These are phyloP conservation scores for Glossosoma conforme DNA, from an alignment of 1,140 invertebrate genomes.

Conservation along the genomic window DNA sequence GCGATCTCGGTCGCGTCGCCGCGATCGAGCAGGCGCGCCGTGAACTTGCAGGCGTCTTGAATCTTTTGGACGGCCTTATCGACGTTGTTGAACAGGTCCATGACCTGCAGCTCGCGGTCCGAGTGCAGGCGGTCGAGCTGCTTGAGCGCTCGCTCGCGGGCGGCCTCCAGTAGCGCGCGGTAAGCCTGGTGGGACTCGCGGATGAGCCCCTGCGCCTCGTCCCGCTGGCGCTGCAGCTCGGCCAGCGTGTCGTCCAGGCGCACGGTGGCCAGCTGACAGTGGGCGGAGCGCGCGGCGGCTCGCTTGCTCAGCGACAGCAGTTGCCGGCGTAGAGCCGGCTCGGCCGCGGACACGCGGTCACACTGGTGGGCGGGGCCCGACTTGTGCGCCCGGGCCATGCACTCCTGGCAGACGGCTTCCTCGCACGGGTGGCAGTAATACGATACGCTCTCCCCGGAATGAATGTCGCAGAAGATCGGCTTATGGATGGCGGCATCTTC, in stretches of 20 bases:
- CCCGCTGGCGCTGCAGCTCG: conserved; percentile 78
- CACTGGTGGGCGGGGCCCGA: conserved; percentile 70
- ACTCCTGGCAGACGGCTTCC: conserved; percentile 78
- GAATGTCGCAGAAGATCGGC: conserved; percentile 72
- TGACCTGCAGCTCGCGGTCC: conserved; percentile 78
- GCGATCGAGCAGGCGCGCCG: conserved; percentile 69
- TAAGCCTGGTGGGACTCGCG: conserved; percentile 80
- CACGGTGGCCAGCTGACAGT: conserved; percentile 68
- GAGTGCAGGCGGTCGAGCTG: conserved; percentile 78
- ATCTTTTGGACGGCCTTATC: conserved; percentile 76
- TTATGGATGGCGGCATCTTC: conserved; percentile 72
- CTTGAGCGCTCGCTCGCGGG: conserved; percentile 66
- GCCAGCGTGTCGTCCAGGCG: conserved; percentile 73
- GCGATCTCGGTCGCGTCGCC: conserved; percentile 80
- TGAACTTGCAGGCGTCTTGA: conserved; percentile 80
- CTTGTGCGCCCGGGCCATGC: conserved; percentile 72
- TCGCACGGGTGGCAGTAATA: conserved; percentile 80
- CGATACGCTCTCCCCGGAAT: conserved; percentile 71
- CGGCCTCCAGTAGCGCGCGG: conserved; percentile 74
- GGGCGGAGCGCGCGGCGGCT: conserved; percentile 64
- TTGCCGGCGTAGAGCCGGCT: conserved; percentile 69
- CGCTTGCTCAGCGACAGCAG: conserved; percentile 66
- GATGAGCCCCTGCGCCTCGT: conserved; percentile 79
- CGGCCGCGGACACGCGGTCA: conserved; percentile 69
- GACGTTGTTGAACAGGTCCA: conserved; percentile 78